Conservation (phyloP, 2,888 invertebrate species). For the Pilophorus perplexus region DNA sequence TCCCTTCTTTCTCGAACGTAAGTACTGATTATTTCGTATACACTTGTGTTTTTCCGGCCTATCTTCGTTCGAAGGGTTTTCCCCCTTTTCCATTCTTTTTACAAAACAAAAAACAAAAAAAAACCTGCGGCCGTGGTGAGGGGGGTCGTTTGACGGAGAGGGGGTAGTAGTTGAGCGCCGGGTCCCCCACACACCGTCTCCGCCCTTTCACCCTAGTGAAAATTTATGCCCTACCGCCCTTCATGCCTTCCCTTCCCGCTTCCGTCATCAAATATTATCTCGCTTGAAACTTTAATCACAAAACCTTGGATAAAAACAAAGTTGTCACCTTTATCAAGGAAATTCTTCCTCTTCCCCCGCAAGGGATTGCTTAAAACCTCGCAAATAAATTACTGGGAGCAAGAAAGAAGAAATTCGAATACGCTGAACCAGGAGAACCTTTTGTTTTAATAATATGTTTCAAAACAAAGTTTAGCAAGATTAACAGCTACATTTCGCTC, state of each 20-base stretch:
- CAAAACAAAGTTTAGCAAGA: too few species aligned
- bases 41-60: constrained; percentile 40
- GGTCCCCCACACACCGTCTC: too few species aligned
- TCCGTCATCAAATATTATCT: constrained; percentile 46
- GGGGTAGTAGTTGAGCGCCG: too few species aligned
- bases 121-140: not conserved
- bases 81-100: too few species aligned
- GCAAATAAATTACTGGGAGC: constrained; percentile 5
- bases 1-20: constrained; percentile 15
- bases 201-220: constrained; percentile 20
- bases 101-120: too few species aligned
- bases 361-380: constrained; percentile 12
- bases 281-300: constrained; percentile 44
- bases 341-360: constrained; percentile 12
- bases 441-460: constrained; percentile 13
- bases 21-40: constrained; percentile 42
- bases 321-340: constrained; percentile 40
- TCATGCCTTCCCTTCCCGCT: constrained; percentile 19
- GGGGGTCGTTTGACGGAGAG: too few species aligned
- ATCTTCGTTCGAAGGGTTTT: constrained; percentile 9
- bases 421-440: not conserved
- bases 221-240: constrained; percentile 38
- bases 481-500: too few species aligned
- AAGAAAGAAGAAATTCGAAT: not conserved
- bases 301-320: constrained; percentile 36